Percentiles rank a stretch among this genome's conserved stretches.
These are phyloP conservation scores for Phycodurus eques DNA, from an alignment of 2,113 vertebrate genomes.

Conservation along the genomic window DNA sequence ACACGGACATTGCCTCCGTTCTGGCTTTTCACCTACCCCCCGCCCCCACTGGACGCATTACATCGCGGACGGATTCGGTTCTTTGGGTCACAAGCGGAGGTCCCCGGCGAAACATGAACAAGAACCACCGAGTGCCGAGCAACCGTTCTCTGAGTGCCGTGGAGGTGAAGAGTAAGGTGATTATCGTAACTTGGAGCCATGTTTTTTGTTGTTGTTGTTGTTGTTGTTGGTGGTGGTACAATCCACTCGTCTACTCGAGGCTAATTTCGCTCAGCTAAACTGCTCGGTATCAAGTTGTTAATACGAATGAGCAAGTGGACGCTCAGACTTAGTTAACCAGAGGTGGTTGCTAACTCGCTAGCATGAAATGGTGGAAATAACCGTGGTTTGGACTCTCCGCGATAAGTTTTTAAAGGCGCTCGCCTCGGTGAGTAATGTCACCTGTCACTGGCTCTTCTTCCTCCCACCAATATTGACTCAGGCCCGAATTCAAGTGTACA, in stretches of 20 bases:
- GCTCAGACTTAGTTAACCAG: not conserved
- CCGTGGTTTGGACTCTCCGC: not conserved
- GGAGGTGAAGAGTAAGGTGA: constrained; percentile 82
- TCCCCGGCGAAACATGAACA: constrained; percentile 77
- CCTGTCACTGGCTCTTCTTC: constrained; percentile 30
- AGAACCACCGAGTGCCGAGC: constrained; percentile 75
- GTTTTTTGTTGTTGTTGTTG: not conserved
- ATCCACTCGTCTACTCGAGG: constrained; percentile 1
- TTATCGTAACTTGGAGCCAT: not conserved
- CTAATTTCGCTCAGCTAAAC: constrained; percentile 60
- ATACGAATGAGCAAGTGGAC: constrained; percentile 3
- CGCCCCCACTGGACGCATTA: not conserved
- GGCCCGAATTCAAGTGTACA: not conserved
- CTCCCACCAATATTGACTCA: not conserved
- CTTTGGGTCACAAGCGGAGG: not conserved
- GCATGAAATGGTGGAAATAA: constrained; percentile 30
- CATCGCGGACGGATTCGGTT: not conserved
- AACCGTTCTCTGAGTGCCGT: constrained; percentile 73
- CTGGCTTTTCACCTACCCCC: not conserved
- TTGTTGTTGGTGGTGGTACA: not conserved
- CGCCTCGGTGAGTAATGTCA: constrained; percentile 36
- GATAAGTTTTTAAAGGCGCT: constrained; percentile 30
- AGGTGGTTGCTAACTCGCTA: constrained; percentile 11
- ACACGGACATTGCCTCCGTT: not conserved
- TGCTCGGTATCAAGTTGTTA: constrained; percentile 33